A percentile compares a stretch with the other conserved stretches of the same genome.
Evolutionary conservation across 2,797 vertebrate species (phyloP).

Genomic region (Macroramphosus scolopax): DNA sequence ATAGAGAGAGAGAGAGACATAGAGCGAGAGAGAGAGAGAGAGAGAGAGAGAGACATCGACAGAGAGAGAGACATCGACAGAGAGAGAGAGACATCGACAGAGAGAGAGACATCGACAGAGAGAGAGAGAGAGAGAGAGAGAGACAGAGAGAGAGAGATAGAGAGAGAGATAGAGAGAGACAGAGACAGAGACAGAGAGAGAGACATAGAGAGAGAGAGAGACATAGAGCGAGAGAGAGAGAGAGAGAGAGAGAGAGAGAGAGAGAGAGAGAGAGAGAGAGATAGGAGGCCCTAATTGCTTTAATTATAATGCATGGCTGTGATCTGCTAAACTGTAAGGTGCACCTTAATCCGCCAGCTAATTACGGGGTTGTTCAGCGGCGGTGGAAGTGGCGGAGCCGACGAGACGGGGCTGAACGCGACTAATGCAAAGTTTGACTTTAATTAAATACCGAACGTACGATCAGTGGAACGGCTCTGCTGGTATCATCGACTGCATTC

Average conservation of each 20-base stretch:
- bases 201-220: no score
- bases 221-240: neutral
- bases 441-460: constrained; percentile 47
- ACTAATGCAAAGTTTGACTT: constrained; percentile 34
- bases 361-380: constrained; percentile 61
- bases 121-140: constrained; percentile 35
- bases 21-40: constrained; percentile 21
- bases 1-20: constrained; percentile 27
- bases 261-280: constrained; percentile 19
- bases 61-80: constrained; percentile 30
- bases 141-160: constrained; percentile 34
- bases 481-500: constrained; percentile 1
- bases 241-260: constrained; percentile 34
- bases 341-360: constrained; percentile 70
- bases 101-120: no score
- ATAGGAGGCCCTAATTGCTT: constrained; percentile 69
- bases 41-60: constrained; percentile 41
- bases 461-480: constrained; percentile 21
- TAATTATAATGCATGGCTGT: constrained; percentile 69
- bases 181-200: constrained; percentile 18
- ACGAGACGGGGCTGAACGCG: constrained; percentile 12
- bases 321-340: constrained; percentile 72
- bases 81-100: constrained; percentile 45
- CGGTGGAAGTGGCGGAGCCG: constrained; percentile 13
- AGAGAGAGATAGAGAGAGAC: constrained; percentile 25